Evolutionary conservation across 2,797 vertebrate species (phyloP), one percentile per base, ranked within the genome.

Genomic region (Aphelocoma californica): DNA sequence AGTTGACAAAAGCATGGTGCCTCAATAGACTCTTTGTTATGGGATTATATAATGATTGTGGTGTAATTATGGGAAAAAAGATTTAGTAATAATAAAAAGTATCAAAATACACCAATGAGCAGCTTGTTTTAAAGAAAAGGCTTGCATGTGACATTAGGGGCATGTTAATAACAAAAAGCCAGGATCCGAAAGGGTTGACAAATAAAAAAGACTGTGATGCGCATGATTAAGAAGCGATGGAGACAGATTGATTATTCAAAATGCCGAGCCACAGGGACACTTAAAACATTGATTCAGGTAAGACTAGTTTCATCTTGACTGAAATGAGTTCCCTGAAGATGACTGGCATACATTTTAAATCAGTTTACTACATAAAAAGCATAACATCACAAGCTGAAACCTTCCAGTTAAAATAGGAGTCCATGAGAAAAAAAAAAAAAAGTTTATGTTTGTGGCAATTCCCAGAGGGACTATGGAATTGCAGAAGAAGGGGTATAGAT

Each of bases 31-130:
- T 98, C 99, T 99, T 99, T 99, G 99, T 99, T 99, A 98, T 98
- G 97, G 98, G 99, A 99, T 99, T 99, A 99, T 99, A 99, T 99
- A 99, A 99, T 99, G 99, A 99, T 99, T 98, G 98, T 98, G 98
- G 98, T 98, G 98, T 99, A 99, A 99, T 99, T 99, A 99, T 99
- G 98, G 98, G 98, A 98, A 98, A 97, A 98, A 97, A 98, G 98
- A 98, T 98, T 99, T 98, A 98, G 98, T 98, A 98, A 98, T 99
- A 99, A 99, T 98, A 98, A 98, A 98, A 99, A 98, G 98, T 98
- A 99, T 98, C 98, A 98, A 98, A 98, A 98, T 98, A 98, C 98
- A 97, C 98, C 98, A 97, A 98, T 97, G 98, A 98, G 97, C 97
- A 97, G 98, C 98, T 98, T 98, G 98, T 98, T 98, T 98, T 98